Conservation (phyloP, 1,140 invertebrate genomes). For the Halyomorpha halys region DNA sequence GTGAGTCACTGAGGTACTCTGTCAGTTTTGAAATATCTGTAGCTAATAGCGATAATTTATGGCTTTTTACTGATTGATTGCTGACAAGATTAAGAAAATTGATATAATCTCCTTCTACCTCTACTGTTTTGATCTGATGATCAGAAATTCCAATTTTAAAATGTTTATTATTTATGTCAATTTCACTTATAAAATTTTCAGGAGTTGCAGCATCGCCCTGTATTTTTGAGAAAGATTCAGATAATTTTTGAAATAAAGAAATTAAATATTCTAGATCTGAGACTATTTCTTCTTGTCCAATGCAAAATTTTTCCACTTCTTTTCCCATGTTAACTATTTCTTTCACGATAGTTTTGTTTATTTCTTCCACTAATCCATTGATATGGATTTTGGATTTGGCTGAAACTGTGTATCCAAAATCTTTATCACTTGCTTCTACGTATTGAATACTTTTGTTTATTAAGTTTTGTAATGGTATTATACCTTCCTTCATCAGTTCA, state of each 20-base stretch:
- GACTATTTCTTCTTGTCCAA: not conserved
- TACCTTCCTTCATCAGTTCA: not conserved
- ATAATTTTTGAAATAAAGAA: not conserved
- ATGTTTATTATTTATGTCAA: not conserved
- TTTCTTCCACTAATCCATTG: not conserved
- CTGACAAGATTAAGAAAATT: not conserved
- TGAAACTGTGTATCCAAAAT: conserved; percentile 26
- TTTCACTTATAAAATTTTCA: not conserved
- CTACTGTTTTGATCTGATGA: not conserved
- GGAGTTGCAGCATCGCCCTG: no score
- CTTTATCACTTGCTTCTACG: not conserved
- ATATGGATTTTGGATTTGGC: conserved; percentile 20
- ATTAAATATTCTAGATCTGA: not conserved
- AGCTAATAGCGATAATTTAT: not conserved
- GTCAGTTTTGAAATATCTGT: not conserved
- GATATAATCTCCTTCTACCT: not conserved
- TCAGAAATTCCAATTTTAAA: not conserved
- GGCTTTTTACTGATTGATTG: not conserved
- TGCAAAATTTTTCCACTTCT: not conserved
- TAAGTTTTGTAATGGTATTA: not conserved
- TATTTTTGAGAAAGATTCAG: not conserved
- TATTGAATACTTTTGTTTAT: not conserved
- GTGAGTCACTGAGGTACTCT: not conserved
- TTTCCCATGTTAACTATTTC: not conserved
- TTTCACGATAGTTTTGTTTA: not conserved